Evolutionary conservation across 1,140 invertebrate genomes (phyloP), one percentile per base, ranked within the genome.

Genomic region (Ceratoteleas bidentatus): DNA sequence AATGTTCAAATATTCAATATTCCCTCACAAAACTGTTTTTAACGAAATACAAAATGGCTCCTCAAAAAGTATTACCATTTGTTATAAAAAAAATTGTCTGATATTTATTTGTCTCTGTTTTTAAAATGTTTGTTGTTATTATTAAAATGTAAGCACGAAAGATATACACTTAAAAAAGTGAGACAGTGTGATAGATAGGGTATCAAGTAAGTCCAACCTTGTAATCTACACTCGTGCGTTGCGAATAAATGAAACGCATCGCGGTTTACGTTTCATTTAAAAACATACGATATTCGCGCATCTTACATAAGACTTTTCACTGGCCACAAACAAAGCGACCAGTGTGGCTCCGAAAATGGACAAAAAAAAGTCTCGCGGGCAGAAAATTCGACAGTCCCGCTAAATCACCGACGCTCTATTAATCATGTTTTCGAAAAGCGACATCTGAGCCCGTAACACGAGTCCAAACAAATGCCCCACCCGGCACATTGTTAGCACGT

Each of bases 171-270:
- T n/a, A n/a, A n/a, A n/a, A n/a, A n/a, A 65, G n/a, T n/a, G 14
- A 40, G 15, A 36, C 36, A 58, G 11, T 65, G 57, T 49, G 53
- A 58, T 56, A 43, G 34, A 64, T 33, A 11, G 36, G 45, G 45
- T 65, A 61, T 68, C 56, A 64, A 40, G 16, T 50, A 60, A 53
- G 47, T 58, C 16, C 69, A 69, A 40, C 53, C 69, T 70, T 68
- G 77, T 56, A 75, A 74, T 62, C 9, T 15, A 78, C 57, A 78
- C 56, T 52, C 7, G 6, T 50, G 47, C 9, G 10, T 3, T 62
- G 38, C 33, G 43, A 70, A 54, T 47, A 78, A 65, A 72, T 78
- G 75, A 64, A 78, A 78, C 69, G 49, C 57, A 70, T 53, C 33
- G 50, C 50, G 60, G 53, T 33, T 65, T 52, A 47, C 3, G 32